Conservation (phyloP, 35 echinoderm and acorn worm species). For the Ptychodera flava region DNA sequence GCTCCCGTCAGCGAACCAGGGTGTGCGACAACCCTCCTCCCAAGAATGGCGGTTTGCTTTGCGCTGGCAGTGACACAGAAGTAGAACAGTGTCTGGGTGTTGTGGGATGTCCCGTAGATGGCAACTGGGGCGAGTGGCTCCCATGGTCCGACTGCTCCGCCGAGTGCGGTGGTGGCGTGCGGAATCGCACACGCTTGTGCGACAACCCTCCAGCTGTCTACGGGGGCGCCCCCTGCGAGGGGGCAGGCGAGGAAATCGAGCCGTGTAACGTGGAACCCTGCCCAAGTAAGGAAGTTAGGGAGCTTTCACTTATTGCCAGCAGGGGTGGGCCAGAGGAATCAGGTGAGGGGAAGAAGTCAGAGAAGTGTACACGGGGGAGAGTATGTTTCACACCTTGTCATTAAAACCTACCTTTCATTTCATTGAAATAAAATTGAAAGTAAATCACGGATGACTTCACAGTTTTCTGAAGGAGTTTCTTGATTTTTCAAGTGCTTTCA, state of each 20-base stretch:
- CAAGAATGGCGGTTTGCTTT: not conserved
- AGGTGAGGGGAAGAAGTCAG: too few relatives aligned
- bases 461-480: too few relatives aligned
- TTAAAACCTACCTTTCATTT: too few relatives aligned
- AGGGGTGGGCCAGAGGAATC: too few relatives aligned
- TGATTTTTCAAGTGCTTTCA: too few relatives aligned
- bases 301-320: too few relatives aligned
- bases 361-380: too few relatives aligned
- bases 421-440: too few relatives aligned
- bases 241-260: not conserved
- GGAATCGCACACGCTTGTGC: not conserved
- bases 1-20: not conserved
- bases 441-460: too few relatives aligned
- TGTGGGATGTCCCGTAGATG: not conserved
- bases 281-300: not conserved
- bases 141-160: constrained; percentile 17
- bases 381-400: too few relatives aligned
- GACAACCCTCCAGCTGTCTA: constrained; percentile 9
- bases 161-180: constrained; percentile 8
- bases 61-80: not conserved
- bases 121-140: not conserved
- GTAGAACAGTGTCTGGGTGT: not conserved
- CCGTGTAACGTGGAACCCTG: constrained; percentile 14
- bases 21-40: not conserved
- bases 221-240: not conserved